Percentiles rank a stretch among this genome's conserved stretches.
Evolutionary conservation across 2,888 invertebrate genomes (phyloP).

Genomic region (Xanthia icteritia): DNA sequence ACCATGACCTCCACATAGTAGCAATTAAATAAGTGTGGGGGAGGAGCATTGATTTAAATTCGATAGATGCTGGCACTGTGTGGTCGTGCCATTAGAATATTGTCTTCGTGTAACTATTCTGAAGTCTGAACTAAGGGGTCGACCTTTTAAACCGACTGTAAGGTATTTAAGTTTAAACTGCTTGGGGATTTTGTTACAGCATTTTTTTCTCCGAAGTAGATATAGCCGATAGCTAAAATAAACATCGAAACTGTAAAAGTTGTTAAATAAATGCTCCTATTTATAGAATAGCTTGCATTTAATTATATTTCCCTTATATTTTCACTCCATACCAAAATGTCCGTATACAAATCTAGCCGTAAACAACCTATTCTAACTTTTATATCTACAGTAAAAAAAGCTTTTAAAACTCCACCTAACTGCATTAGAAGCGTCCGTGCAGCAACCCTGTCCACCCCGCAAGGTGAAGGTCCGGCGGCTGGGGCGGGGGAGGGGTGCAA

Average conservation of each 20-base stretch:
- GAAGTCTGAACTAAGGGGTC: not conserved
- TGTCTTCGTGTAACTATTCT: not conserved
- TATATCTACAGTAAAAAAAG: slow-evolving; percentile 18
- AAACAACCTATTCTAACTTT: not conserved
- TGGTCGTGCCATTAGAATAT: not conserved
- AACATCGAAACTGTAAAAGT: not conserved
- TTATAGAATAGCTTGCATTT: not conserved
- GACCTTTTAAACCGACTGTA: not conserved
- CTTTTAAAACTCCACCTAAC: slow-evolving; percentile 34
- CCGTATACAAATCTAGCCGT: not conserved
- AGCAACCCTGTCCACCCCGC: slow-evolving; percentile 18
- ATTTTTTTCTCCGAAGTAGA: not conserved
- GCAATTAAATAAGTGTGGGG: too few species aligned
- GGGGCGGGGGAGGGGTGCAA: slow-evolving; percentile 19
- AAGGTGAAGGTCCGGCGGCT: slow-evolving; percentile 20
- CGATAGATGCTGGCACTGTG: not conserved
- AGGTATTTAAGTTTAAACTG: too few species aligned
- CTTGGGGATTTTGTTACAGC: not conserved
- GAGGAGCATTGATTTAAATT: not conserved
- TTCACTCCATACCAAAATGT: too few species aligned
- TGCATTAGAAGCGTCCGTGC: slow-evolving; percentile 24
- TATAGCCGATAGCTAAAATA: not conserved
- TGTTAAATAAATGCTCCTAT: not conserved
- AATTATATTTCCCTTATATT: too few species aligned
- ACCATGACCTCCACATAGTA: not conserved